Base-by-base conservation (phyloP, 2,113 vertebrate species). In the Petroica traversi region DNA sequence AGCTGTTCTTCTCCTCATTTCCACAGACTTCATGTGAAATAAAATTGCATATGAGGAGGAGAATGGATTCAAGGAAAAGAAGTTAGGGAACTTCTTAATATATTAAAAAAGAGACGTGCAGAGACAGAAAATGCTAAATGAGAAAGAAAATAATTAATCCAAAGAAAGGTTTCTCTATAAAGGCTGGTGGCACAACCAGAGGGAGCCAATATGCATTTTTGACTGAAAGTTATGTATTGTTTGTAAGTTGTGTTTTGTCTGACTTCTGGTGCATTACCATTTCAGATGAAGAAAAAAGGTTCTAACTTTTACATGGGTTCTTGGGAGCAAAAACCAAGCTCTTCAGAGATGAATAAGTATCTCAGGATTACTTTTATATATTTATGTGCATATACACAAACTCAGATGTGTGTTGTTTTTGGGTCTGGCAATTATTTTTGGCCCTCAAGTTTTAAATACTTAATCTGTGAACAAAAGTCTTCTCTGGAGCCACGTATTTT, bases 21-120 rank as follows among this genome's bases (percentile, higher is more conserved):
- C 28, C 55, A 59, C 11, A 15, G 63, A 66, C 24, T 95, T 73
- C 5, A 9, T 14, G 55, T 66, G 52, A 67, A 61, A 78, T 92
- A 63, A 89, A 96, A 82, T 87, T 92, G 59, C 38, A 78, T 73
- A 45, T 85, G 54, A 81, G 66, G 73, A 64, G 43, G 45, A 57
- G 81, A 86, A 86, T 85, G 59, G 57, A 84, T 85, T 62, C 34
- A 54, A 64, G 48, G 79, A 71, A 80, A 72, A 74, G 20, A 49
- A 54, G 20, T 80, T 15, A 19, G 59, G 62, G 54, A 12, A 41
- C n/a, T 29, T 87, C 28, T 79, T 76, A 75, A 89, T 19, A 26
- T 88, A 10, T 55, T 92, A 67, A 61, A 78, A 33, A 18, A 79
- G 55, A 88, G 57, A 78, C 31, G 36, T 93, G 46, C 49, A 40